Evolutionary conservation across 2,113 vertebrate genomes (phyloP).

Genomic region (Eudyptes chrysolophus): DNA sequence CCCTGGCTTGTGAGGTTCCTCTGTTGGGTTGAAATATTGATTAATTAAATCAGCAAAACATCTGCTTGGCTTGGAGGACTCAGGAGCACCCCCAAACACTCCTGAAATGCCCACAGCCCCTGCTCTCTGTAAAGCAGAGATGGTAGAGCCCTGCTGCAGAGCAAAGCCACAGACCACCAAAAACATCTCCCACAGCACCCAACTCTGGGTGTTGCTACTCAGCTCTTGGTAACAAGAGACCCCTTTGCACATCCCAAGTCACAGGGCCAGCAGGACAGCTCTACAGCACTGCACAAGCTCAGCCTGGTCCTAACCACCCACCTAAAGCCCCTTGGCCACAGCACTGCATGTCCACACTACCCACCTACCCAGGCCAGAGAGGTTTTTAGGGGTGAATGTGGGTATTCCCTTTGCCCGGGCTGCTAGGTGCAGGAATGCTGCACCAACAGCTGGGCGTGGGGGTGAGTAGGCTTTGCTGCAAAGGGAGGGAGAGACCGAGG

Average conservation of each 20-base stretch:
- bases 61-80: not conserved
- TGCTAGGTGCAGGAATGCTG: not conserved
- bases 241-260: not conserved
- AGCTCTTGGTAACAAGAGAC: not conserved
- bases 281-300: not conserved
- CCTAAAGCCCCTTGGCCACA: not conserved
- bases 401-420: not conserved
- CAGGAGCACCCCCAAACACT: not conserved
- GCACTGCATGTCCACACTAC: not conserved
- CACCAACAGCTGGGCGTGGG: not conserved
- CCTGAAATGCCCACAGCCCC: not conserved
- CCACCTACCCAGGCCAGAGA: not conserved
- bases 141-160: not conserved
- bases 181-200: not conserved
- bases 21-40: slow-evolving; percentile 34
- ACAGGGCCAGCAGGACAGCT: not conserved
- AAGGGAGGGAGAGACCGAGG: not conserved
- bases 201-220: not conserved
- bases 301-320: not conserved
- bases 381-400: not conserved
- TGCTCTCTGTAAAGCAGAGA: not conserved
- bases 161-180: not conserved
- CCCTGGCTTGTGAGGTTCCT: slow-evolving; percentile 76
- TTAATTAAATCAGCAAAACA: not conserved
- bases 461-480: not conserved